Base-by-base conservation (phyloP, 2,113 vertebrate species). In the Nothoprocta perdicaria region DNA sequence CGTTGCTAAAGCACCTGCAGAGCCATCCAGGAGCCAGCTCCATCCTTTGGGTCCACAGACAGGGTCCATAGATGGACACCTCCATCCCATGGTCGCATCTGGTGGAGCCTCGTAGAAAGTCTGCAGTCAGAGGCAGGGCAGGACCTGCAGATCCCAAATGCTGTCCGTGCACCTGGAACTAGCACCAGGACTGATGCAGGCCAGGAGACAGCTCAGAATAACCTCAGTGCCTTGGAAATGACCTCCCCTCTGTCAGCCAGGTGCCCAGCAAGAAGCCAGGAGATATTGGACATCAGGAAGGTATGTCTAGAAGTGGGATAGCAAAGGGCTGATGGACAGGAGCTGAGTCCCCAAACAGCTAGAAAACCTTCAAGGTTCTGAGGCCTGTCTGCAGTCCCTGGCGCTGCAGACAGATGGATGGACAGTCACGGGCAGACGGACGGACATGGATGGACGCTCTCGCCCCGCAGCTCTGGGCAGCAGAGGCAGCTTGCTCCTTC, bases 141-240 rank as follows among this genome's bases (percentile, higher is more conserved):
- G 53, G 53, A 71, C 83, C 57, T 61, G 77, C 89, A 90, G 89
- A 66, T 75, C 84, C 86, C 88, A 84, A 52, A 60, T 45, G 80
- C 88, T 91, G 88, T 94, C 86, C 77, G 80, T 9, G 0, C 9
- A 84, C 84, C 91, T 89, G 24, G 0, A 94, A 96, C 95, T 90
- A 93, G 79, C 82, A 14, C 73, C 88, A 78, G 62, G 18, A 57
- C 26, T 91, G 91, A 89, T 62, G 16, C 88, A 89, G 89, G 27
- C 74, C 66, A 41, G 38, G 67, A 35, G 21, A 0, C 2, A n/a
- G 84, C 65, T 61, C 86, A 58, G 91, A 48, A 48, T 48, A 48
- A 48, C 48, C 48, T 46, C 18, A 46, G 46, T 46, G 46, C 8
- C 46, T 48, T 48, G 48, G 48, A 71, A 86, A 52, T 86, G 52